Evolutionary conservation across 1,140 invertebrate species (phyloP).

Genomic region (Wasmannia auropunctata): DNA sequence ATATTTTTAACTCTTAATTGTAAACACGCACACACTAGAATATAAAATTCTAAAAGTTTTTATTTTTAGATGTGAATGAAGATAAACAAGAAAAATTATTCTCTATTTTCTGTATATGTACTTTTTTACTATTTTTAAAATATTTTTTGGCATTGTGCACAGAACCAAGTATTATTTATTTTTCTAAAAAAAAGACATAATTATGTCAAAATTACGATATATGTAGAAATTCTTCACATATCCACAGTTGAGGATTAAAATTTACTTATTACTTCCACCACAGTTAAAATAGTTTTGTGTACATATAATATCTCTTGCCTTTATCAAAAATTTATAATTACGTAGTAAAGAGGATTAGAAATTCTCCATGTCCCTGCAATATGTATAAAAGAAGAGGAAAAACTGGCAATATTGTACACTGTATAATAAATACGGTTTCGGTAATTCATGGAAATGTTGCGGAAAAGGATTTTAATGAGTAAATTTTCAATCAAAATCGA

Average conservation of each 20-base stretch:
- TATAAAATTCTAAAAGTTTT: background rate
- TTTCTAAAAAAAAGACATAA: background rate
- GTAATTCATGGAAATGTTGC: constrained; percentile 48
- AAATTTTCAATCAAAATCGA: constrained; percentile 31
- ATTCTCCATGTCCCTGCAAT: background rate
- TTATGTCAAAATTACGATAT: background rate
- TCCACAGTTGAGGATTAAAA: background rate
- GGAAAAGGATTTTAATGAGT: constrained; percentile 43
- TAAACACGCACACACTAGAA: background rate
- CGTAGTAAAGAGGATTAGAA: background rate
- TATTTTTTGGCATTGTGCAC: too few relatives aligned
- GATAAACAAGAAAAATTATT: background rate
- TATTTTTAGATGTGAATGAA: background rate
- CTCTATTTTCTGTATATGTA: background rate
- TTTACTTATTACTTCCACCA: background rate
- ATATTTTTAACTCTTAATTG: background rate
- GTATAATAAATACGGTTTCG: constrained; percentile 7
- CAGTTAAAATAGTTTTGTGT: background rate
- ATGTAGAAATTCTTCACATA: background rate
- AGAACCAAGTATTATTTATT: too few relatives aligned
- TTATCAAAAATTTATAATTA: background rate
- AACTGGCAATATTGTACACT: background rate
- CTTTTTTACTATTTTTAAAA: background rate
- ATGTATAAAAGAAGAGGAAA: background rate
- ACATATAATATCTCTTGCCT: background rate